A percentile compares a stretch with the other conserved stretches of the same genome.
These are phyloP conservation scores for Acanthosepion lycidas DNA, from an alignment of 2,888 invertebrate species.

Conservation along the genomic window DNA sequence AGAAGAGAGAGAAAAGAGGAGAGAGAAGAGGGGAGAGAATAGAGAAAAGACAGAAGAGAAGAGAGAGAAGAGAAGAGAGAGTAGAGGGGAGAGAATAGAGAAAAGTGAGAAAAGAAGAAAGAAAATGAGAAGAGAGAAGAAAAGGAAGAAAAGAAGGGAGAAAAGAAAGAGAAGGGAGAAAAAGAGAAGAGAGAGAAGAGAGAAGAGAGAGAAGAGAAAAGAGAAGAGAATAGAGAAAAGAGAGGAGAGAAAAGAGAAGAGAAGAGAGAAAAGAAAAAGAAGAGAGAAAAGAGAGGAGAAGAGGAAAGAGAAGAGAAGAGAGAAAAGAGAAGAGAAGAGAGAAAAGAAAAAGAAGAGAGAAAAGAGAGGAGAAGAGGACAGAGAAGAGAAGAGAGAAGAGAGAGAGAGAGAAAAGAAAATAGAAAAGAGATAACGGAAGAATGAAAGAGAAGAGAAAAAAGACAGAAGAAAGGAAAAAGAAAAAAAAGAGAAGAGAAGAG, in stretches of 20 bases:
- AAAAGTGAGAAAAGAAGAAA: too few relatives aligned
- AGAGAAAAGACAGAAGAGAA: background rate
- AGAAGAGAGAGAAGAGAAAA: too few relatives aligned
- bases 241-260: background rate
- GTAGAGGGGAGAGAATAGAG: too few relatives aligned
- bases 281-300: background rate
- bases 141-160: background rate
- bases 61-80: too few relatives aligned
- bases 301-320: background rate
- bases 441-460: too few relatives aligned
- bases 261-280: background rate
- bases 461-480: too few relatives aligned
- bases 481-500: too few relatives aligned
- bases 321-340: background rate
- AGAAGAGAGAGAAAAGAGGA: too few relatives aligned
- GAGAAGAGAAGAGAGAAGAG: background rate
- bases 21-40: too few relatives aligned
- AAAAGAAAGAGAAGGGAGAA: background rate
- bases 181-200: background rate
- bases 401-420: background rate
- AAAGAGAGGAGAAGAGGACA: background rate
- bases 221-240: too few relatives aligned
- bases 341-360: background rate
- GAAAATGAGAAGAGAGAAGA: too few relatives aligned
- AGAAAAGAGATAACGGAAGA: background rate